phyloP scores from a whole-genome alignment of 2,888 invertebrate species.

The Hofmannophila pseudospretella region DNA sequence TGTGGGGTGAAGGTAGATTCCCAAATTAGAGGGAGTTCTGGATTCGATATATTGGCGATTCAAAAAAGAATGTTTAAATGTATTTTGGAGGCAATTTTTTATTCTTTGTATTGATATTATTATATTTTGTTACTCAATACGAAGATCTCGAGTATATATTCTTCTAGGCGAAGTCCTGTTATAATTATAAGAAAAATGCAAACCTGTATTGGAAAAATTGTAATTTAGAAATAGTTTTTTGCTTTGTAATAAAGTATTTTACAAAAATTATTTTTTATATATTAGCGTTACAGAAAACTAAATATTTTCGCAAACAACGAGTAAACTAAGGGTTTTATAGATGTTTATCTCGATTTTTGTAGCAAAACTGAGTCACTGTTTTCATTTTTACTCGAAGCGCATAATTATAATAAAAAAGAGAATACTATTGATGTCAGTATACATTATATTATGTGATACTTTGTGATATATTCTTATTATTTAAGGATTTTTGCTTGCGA shows the following conservation, averaged over 20 bases:
- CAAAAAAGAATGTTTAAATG: neutral
- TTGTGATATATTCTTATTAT: conserved; percentile 48
- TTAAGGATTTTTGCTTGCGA: conserved; percentile 31
- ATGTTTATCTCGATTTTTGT: neutral
- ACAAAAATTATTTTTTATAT: neutral
- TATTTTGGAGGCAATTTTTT: conserved; percentile 6
- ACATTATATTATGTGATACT: conserved; percentile 53
- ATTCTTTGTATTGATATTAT: conserved; percentile 7
- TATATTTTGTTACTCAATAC: conserved; percentile 4
- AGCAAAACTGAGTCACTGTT: neutral
- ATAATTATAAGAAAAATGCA: neutral
- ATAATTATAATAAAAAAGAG: neutral
- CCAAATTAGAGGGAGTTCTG: conserved; percentile 17
- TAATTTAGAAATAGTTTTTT: neutral
- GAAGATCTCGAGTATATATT: conserved; percentile 2
- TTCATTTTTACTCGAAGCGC: no score
- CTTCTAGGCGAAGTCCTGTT: no score
- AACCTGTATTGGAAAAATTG: neutral
- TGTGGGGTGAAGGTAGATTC: conserved; percentile 20
- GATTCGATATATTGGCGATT: neutral
- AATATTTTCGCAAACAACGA: no score
- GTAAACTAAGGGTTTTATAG: no score
- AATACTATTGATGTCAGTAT: conserved; percentile 5
- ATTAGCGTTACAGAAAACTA: neutral
- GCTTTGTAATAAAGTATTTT: neutral